Evolutionary conservation across 92 coral and sea anemone genomes (phyloP).

Genomic region (Parazoanthus swiftii): DNA sequence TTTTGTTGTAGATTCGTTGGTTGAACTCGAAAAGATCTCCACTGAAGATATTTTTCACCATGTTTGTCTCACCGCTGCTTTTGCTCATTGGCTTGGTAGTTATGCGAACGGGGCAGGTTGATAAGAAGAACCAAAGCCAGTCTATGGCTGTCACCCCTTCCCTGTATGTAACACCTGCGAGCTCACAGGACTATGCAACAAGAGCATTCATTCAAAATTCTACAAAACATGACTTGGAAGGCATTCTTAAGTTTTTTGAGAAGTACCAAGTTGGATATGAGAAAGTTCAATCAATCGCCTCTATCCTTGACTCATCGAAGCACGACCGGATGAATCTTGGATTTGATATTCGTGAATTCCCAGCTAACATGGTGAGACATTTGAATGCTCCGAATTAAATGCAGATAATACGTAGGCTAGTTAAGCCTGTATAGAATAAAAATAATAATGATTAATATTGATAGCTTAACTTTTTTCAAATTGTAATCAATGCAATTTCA

Average conservation of each 20-base stretch:
- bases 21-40: slow-evolving; percentile 66
- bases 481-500: too few species aligned
- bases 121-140: neutral
- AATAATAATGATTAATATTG: too few species aligned
- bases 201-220: slow-evolving; percentile 70
- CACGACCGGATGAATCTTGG: slow-evolving; percentile 49
- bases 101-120: slow-evolving; percentile 32
- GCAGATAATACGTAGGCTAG: too few species aligned
- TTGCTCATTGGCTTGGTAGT: slow-evolving; percentile 66
- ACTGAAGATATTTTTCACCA: slow-evolving; percentile 65
- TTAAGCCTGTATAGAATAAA: too few species aligned
- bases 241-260: slow-evolving; percentile 50
- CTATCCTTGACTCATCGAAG: slow-evolving; percentile 56
- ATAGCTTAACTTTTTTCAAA: too few species aligned
- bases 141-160: slow-evolving; percentile 60
- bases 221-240: slow-evolving; percentile 50
- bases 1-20: slow-evolving; percentile 67
- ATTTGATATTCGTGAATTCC: slow-evolving; percentile 68
- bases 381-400: too few species aligned
- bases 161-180: slow-evolving; percentile 69
- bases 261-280: slow-evolving; percentile 61
- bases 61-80: slow-evolving; percentile 71
- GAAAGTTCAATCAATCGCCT: slow-evolving; percentile 55
- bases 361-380: slow-evolving; percentile 40
- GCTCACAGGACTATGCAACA: slow-evolving; percentile 68